phyloP scores from a whole-genome alignment of 2,888 invertebrate genomes.

The Theretra japonica region DNA sequence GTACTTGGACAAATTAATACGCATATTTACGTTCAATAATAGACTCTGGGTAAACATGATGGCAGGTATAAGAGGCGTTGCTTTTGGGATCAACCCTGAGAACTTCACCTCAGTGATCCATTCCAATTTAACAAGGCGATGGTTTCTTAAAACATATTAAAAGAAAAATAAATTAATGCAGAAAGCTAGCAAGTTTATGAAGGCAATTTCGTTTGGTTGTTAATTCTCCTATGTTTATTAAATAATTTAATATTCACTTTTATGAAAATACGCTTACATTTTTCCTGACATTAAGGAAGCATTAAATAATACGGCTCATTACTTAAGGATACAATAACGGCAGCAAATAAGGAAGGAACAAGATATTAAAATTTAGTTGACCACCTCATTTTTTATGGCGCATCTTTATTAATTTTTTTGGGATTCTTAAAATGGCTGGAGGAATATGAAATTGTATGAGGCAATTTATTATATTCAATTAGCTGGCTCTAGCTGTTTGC shows the following conservation, averaged over 20 bases:
- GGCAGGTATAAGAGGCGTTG: no score
- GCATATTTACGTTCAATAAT: no score
- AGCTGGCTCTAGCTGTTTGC: no score
- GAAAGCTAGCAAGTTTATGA: background rate
- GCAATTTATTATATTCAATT: no score
- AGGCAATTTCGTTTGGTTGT: background rate
- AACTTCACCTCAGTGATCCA: no score
- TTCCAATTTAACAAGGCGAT: no score
- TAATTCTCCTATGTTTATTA: background rate
- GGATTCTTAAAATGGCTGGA: background rate
- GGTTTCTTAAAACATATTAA: no score
- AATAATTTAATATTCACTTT: constrained; percentile 9
- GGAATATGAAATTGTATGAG: no score
- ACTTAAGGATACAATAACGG: constrained; percentile 29
- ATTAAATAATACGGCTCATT: constrained; percentile 30
- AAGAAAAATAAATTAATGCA: background rate
- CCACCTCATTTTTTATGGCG: constrained; percentile 1
- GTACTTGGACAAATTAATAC: no score
- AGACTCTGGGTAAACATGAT: no score
- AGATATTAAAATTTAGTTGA: constrained; percentile 17
- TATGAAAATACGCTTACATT: constrained; percentile 27
- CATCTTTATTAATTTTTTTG: background rate
- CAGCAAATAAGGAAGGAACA: constrained; percentile 28
- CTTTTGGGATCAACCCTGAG: no score
- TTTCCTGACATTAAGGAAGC: constrained; percentile 23